Percentiles rank a stretch among this genome's conserved stretches.
phyloP scores from a whole-genome alignment of 2,888 invertebrate species.

The Pseudoips prasinana region DNA sequence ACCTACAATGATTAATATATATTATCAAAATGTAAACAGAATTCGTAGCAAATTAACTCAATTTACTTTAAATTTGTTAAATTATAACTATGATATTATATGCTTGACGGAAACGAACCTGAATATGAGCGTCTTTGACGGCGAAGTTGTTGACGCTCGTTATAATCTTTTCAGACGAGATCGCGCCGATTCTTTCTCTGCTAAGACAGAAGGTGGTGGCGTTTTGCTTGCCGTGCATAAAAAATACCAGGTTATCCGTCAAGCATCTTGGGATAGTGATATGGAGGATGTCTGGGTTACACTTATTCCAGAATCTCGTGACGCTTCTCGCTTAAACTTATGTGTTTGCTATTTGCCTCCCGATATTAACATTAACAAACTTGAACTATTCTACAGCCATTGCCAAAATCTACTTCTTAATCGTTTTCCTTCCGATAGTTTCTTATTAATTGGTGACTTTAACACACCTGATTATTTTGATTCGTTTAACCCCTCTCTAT shows the following conservation, averaged over 20 bases:
- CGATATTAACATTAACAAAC: neutral
- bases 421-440: neutral
- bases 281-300: slow-evolving; percentile 17
- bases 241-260: slow-evolving; percentile 11
- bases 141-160: slow-evolving; percentile 9
- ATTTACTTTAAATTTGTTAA: slow-evolving; percentile 8
- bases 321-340: neutral
- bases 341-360: slow-evolving; percentile 3
- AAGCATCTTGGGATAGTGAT: slow-evolving; percentile 10
- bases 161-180: slow-evolving; percentile 14
- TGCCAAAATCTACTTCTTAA: slow-evolving; percentile 3
- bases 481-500: neutral
- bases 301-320: neutral
- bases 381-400: neutral
- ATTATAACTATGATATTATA: slow-evolving; percentile 10
- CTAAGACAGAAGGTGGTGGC: slow-evolving; percentile 13
- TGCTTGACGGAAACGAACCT: slow-evolving; percentile 17
- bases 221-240: slow-evolving; percentile 12
- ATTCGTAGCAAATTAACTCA: slow-evolving; percentile 4
- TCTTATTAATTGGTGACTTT: slow-evolving; percentile 1
- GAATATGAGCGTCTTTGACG: slow-evolving; percentile 11
- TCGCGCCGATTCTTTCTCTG: slow-evolving; percentile 1
- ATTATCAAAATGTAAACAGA: slow-evolving; percentile 12
- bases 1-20: slow-evolving; percentile 3
- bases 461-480: neutral